Evolutionary conservation across 2,888 invertebrate species (phyloP).

Genomic region (Hipparchia semele): DNA sequence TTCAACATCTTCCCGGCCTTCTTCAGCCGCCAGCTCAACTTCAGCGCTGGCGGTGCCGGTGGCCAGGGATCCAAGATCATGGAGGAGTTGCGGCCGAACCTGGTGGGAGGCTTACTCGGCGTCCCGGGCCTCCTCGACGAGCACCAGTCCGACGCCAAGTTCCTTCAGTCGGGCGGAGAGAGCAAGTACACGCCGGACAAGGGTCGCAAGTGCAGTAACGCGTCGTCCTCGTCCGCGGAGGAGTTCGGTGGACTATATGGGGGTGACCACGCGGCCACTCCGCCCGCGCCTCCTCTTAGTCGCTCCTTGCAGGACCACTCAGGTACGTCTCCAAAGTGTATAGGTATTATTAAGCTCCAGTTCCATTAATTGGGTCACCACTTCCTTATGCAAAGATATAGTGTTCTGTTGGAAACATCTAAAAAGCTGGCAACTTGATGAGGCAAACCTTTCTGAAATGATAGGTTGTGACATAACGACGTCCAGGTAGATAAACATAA

Average conservation of each 20-base stretch:
- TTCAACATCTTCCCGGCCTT: conserved; percentile 96
- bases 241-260: conserved; percentile 95
- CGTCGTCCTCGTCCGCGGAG: conserved; percentile 90
- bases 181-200: conserved; percentile 83
- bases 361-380: too few relatives aligned
- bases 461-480: too few relatives aligned
- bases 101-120: conserved; percentile 90
- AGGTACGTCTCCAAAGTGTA: conserved; percentile 63
- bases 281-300: conserved; percentile 82
- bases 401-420: too few relatives aligned
- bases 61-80: conserved; percentile 90
- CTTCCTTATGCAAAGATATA: too few relatives aligned
- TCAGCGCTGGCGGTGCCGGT: conserved; percentile 87
- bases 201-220: conserved; percentile 90
- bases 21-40: conserved; percentile 94
- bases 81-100: conserved; percentile 93
- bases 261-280: conserved; percentile 87
- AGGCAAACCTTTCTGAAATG: too few relatives aligned
- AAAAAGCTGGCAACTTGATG: too few relatives aligned
- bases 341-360: too few relatives aligned
- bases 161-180: conserved; percentile 78
- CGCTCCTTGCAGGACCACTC: conserved; percentile 83
- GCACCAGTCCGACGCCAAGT: conserved; percentile 85
- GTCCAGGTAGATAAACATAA: too few relatives aligned
- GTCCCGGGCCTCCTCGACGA: conserved; percentile 91